Evolutionary conservation across 2,888 invertebrate genomes (phyloP), one percentile per base, ranked within the genome.

Genomic region (Yponomeuta sedellus): DNA sequence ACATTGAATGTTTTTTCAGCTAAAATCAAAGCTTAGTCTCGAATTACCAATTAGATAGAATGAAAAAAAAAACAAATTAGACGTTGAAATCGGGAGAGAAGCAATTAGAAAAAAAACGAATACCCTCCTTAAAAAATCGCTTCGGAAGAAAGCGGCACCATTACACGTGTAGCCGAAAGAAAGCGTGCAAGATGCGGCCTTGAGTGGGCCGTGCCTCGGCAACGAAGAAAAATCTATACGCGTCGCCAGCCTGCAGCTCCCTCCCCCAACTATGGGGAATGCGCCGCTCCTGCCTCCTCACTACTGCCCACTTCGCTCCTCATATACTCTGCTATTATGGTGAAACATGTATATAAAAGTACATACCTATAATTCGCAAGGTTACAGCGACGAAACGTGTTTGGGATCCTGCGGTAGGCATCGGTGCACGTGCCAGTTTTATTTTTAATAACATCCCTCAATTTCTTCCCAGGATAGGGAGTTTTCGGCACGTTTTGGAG

Each of bases 211-310:
- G 78, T 82, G 77, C 81, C 84, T 81, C 83, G 85, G 82, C 69
- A 66, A 28, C 25, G 25, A 28, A 52, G 44, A 82, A 86, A 87
- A 87, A 87, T 87, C 86, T 86, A 87, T 86, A 86, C 80, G 78
- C 80, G 34, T 34, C 34, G 34, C 34, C 5, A 74, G n/a, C 20
- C 40, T 63, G 63, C 63, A 40, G 19, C 63, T 11, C 63, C 63
- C 63, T 20, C 19, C 44, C 28, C n/a, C 44, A 44, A 44, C 44
- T 63, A 63, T 63, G 63, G 63, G 19, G 22, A 63, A 63, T 63
- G 75, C 74, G 73, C 77, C 75, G 16, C 20, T 22, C 16, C 22
- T 34, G 34, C 34, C 34, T 34, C 61, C 39, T 28, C 62, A 44
- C 64, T 11, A 19, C 40, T 20, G 64, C 44, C 22, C 44, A 56